Evolutionary conservation across 2,888 invertebrate genomes (phyloP), one percentile per base, ranked within the genome.

Genomic region (Acronicta leporina): DNA sequence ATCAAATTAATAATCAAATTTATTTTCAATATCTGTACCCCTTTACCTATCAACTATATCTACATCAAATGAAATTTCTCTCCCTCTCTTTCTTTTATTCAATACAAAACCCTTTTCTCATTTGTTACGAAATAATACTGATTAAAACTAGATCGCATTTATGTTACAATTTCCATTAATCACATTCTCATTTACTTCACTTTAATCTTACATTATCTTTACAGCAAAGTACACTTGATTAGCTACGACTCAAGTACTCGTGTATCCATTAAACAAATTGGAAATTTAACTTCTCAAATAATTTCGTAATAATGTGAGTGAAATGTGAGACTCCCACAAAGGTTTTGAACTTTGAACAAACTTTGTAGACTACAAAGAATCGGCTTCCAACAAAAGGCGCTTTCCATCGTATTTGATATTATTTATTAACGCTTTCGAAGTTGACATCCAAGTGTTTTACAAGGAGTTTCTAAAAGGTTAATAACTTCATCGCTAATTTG

Each of bases 281-380:
- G 65, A 73, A 73, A 71, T 66, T 57, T 40, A 68, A 71, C 59
- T 75, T 73, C 58, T 64, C 68, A 68, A 73, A 68, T 71, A 56
- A 75, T 77, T 77, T 75, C 33, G 57, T 78, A 75, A 70, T 75
- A 70, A 75, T 73, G 44, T 58, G 68, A 63, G 63, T 69, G 73
- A 65, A 73, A 75, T 73, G 59, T 73, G 58, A 77, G 59, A 60
- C 59, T 40, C 58, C 73, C 73, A 67, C 76, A 76, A 76, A 73
- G 73, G 67, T 65, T 63, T 51, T 61, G 50, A 68, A 76, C 78
- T 80, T 79, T 54, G 46, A 10, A 47, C 51, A 69, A 79, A 80
- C 68, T 78, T 80, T 4, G 57, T 59, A 77, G 77, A 78, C 77
- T 75, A 77, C 81, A 80, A 80, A 75, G 71, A 72, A 66, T 64